These are phyloP conservation scores for Melinaea menophilus DNA, from an alignment of 2,888 invertebrate genomes.

Conservation along the genomic window DNA sequence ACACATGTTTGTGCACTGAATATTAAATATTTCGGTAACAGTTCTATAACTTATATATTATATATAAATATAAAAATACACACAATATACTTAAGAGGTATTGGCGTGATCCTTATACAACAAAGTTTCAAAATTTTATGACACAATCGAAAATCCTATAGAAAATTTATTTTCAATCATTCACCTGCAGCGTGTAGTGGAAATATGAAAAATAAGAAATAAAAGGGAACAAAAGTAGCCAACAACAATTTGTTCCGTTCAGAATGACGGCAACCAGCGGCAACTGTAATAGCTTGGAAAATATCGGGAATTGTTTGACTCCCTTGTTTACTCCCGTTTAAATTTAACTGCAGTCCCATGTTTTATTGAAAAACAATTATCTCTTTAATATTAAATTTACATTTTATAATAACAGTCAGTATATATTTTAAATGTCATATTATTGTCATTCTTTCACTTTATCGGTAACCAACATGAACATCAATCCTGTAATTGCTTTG, in stretches of 20 bases:
- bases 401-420: too few species aligned
- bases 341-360: not conserved
- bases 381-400: too few species aligned
- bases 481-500: too few species aligned
- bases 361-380: not conserved
- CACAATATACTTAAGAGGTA: too few species aligned
- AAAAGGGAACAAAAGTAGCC: slow-evolving; percentile 28
- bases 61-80: too few species aligned
- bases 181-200: slow-evolving; percentile 8
- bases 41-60: too few species aligned
- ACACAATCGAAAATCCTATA: slow-evolving; percentile 6
- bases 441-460: too few species aligned
- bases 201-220: slow-evolving; percentile 16
- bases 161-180: slow-evolving; percentile 16
- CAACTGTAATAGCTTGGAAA: slow-evolving; percentile 40
- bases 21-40: too few species aligned
- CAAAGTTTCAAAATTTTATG: not conserved
- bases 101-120: not conserved
- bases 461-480: too few species aligned
- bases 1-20: too few species aligned
- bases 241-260: slow-evolving; percentile 39
- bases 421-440: too few species aligned
- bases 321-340: slow-evolving; percentile 21
- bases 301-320: slow-evolving; percentile 40
- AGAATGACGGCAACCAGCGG: slow-evolving; percentile 31